phyloP scores from a whole-genome alignment of 2,113 vertebrate species.

The Apodemus speciosus region DNA sequence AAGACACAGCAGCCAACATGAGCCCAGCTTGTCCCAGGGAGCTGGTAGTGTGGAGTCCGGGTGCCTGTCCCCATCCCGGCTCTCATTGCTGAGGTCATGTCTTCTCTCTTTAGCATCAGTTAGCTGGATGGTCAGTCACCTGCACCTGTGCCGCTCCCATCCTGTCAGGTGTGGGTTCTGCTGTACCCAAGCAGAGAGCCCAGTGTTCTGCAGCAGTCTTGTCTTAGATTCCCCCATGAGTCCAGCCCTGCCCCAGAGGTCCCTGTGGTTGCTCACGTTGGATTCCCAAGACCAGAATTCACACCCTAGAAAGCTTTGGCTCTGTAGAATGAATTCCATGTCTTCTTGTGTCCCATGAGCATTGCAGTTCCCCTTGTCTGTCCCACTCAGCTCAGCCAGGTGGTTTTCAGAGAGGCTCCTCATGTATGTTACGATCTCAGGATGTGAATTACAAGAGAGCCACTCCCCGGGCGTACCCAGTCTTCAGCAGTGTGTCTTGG shows the following conservation, averaged over 20 bases:
- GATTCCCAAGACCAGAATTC: slow-evolving; percentile 4
- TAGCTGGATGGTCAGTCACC: background rate
- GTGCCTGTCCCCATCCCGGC: background rate
- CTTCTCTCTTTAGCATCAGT: background rate
- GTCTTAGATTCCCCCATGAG: background rate
- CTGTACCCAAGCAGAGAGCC: background rate
- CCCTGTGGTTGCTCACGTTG: background rate
- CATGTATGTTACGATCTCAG: background rate
- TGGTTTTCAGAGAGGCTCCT: background rate
- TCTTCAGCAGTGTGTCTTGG: background rate
- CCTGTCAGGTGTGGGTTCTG: background rate
- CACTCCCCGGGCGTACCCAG: accelerated
- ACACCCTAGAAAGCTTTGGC: background rate
- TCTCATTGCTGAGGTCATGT: background rate
- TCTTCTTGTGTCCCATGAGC: background rate
- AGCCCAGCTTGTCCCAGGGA: background rate
- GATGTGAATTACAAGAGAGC: background rate
- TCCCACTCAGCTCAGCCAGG: background rate
- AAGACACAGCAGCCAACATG: too few relatives aligned
- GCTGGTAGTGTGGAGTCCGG: background rate
- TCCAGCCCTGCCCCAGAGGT: background rate
- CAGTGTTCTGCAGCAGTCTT: background rate
- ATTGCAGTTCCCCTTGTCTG: background rate
- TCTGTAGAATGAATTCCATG: background rate
- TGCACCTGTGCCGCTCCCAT: background rate